Evolutionary conservation across 2,113 vertebrate species (phyloP), one percentile per base, ranked within the genome.

Genomic region (Plestiodon gilberti): DNA sequence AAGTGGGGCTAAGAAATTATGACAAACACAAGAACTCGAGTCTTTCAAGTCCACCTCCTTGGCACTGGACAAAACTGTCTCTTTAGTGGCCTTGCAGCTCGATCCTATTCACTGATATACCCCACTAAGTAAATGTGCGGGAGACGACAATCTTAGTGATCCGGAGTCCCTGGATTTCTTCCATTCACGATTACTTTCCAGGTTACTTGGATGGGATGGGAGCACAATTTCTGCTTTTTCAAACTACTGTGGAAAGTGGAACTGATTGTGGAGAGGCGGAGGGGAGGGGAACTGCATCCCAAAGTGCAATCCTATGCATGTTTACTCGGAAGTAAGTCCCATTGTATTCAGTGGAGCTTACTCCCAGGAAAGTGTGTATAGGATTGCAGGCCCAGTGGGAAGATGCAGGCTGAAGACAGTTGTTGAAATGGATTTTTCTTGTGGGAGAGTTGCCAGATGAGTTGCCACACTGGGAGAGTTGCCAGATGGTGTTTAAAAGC

Each of bases 361-460:
- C n/a, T n/a, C n/a, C n/a, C n/a, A n/a, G n/a, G n/a, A n/a, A n/a
- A n/a, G n/a, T n/a, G n/a, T n/a, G n/a, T n/a, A n/a, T n/a, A n/a
- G n/a, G n/a, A n/a, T n/a, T n/a, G n/a, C n/a, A n/a, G n/a, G n/a
- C n/a, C n/a, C 81, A 0, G 0, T 0, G 0, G 88, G 88, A 85
- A 76, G 57, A 82, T 0, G 0, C 69, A 40, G 89, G 57, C 74
- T 65, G 83, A 81, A 80, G 67, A 17, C 90, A 94, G 91, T 92
- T 96, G 92, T 92, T 90, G 6, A 64, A 92, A 92, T 84, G 91
- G 5, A 88, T 70, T 90, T 92, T 94, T 95, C 95, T 94, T 96
- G 96, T 94, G 88, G 87, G 81, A 86, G 86, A 89, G 8, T 48
- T 48, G 75, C 90, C 0, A 33, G 80, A 69, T 93, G 82, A n/a